These are phyloP conservation scores for Clitarchus hookeri DNA, from an alignment of 2,888 invertebrate species.

Conservation along the genomic window DNA sequence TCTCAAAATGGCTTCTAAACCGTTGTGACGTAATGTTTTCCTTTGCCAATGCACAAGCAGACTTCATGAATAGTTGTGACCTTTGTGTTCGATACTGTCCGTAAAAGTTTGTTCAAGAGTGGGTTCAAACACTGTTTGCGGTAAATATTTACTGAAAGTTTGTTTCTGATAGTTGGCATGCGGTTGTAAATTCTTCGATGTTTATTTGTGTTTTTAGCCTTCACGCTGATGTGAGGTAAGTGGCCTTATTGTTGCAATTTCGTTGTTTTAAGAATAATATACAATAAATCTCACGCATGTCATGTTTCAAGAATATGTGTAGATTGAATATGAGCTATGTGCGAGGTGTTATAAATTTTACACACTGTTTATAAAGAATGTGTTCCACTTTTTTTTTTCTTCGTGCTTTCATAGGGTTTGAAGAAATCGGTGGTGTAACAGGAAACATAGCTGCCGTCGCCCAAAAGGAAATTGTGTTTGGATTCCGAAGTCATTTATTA, in stretches of 20 bases:
- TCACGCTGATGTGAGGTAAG: neutral
- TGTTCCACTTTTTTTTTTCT: neutral
- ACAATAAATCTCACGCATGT: neutral
- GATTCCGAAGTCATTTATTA: neutral
- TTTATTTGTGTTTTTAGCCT: neutral
- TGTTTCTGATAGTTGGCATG: neutral
- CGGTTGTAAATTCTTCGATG: neutral
- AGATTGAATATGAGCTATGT: neutral
- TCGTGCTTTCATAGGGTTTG: neutral
- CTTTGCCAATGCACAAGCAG: conserved; percentile 33
- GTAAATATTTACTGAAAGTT: neutral
- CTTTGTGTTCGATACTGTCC: neutral
- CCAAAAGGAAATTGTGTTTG: neutral
- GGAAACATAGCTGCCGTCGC: neutral
- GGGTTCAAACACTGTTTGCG: neutral
- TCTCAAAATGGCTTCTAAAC: conserved; percentile 36
- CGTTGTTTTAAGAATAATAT: neutral
- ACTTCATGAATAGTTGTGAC: conserved; percentile 15
- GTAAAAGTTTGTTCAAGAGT: neutral
- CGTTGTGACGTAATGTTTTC: conserved; percentile 41
- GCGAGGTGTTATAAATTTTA: neutral
- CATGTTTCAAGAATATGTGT: neutral
- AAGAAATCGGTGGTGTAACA: neutral
- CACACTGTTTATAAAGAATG: neutral
- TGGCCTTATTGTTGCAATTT: neutral